Base-by-base conservation (phyloP, 2,797 vertebrate species). In the Myotis planiceps region DNA sequence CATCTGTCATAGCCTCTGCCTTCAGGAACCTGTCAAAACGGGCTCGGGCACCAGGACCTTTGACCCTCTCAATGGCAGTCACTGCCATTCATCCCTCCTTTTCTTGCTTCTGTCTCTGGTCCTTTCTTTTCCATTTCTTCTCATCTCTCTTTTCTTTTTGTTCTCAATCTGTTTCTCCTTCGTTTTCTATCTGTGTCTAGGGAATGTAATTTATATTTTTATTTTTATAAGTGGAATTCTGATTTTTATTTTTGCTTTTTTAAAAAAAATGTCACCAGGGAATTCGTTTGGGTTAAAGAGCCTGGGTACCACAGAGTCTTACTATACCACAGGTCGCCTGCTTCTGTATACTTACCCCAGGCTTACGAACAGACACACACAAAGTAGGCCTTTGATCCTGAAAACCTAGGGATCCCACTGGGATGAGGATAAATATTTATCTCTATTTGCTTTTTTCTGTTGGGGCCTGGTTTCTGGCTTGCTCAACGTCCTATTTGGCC, bases 401-500 rank as follows among this genome's bases (percentile, higher is more conserved):
- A 95, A 97, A 97, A 96, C 72, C 89, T 71, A 95, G 87, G 76
- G 79, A 92, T 97, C 95, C 93, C 82, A 74, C 51, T 37, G 95
- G 80, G 92, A 88, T 5, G 83, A 88, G 85, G 23, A 94, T 68
- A 90, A 97, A 97, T 90, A 97, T 97, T 97, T 97, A 96, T 97
- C 92, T 96, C 91, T 94, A 66, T 95, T 95, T 96, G 86, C 80
- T 93, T 97, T 95, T 96, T 96, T 94, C 84, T 80, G 42, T 79
- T 95, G 78, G 37, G 69, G 95, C 78, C 93, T 95, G 82, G 84
- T 76, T 97, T 96, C 87, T 97, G 96, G 96, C 92, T 96, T 97
- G 29, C 60, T 91, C 83, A 94, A 96, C 79, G 92, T 97, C 97
- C 96, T 96, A 97, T 97, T 83, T 98, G 97, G 97, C 96, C 69